Evolutionary conservation across 2,113 vertebrate genomes (phyloP).

Genomic region (Pomatostomus ruficeps): DNA sequence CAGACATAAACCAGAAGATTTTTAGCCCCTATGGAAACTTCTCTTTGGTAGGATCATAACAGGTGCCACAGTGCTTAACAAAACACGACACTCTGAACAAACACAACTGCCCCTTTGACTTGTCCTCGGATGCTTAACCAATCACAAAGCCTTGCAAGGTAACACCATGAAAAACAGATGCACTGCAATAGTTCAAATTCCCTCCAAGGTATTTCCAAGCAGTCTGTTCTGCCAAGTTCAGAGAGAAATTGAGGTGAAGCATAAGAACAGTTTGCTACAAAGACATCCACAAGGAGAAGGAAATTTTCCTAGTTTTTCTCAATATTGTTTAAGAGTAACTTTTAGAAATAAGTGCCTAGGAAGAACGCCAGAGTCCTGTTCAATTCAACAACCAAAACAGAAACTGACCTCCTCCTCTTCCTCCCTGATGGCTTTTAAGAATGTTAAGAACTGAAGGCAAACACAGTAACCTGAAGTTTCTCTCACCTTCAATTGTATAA

Average conservation of each 20-base stretch:
- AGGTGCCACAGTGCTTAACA: neutral
- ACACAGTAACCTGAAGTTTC: neutral
- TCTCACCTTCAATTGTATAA: neutral
- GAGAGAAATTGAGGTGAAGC: neutral
- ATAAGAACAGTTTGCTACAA: neutral
- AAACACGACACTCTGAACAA: neutral
- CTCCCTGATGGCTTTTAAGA: neutral
- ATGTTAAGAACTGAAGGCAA: neutral
- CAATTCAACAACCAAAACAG: neutral
- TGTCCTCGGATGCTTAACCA: neutral
- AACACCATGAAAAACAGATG: neutral
- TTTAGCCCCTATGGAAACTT: neutral
- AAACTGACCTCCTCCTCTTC: neutral
- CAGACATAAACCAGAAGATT: neutral
- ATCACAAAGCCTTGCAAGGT: neutral
- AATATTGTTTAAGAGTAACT: neutral
- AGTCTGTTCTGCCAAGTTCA: neutral
- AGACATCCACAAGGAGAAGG: neutral
- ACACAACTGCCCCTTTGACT: neutral
- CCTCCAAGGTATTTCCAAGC: neutral
- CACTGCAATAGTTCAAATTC: neutral
- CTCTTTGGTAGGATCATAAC: neutral
- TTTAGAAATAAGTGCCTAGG: neutral
- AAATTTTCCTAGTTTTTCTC: neutral
- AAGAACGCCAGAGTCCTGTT: neutral